phyloP scores from a whole-genome alignment of 2,797 vertebrate species.

The Tenualosa ilisha region DNA sequence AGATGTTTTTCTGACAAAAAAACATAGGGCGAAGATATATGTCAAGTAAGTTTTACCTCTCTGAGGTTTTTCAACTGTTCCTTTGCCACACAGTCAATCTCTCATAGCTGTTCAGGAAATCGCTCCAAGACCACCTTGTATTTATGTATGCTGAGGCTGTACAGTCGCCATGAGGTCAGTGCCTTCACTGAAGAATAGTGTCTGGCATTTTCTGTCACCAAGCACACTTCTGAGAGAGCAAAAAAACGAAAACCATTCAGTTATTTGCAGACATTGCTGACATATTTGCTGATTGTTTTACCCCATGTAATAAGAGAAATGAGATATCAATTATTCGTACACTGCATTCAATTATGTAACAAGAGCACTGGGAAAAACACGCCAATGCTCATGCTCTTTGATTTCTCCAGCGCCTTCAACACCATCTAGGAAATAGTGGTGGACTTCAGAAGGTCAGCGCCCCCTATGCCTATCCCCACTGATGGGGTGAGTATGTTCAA shows the following conservation, averaged over 20 bases:
- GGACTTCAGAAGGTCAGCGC: too few species aligned
- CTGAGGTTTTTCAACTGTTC: not conserved
- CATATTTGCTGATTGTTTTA: not conserved
- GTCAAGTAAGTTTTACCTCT: not conserved
- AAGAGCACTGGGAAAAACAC: too few species aligned
- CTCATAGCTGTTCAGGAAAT: not conserved
- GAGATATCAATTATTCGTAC: not conserved
- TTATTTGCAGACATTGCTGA: not conserved
- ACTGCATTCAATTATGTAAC: not conserved
- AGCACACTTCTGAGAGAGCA: constrained; percentile 34
- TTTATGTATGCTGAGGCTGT: constrained; percentile 42
- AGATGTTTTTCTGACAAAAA: too few species aligned
- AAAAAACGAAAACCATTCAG: not conserved
- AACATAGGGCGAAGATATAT: not conserved
- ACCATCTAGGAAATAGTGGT: too few species aligned
- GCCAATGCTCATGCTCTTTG: too few species aligned
- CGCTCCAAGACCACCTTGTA: constrained; percentile 32
- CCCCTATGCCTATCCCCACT: too few species aligned
- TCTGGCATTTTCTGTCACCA: constrained; percentile 42
- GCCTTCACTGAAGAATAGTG: constrained; percentile 43
- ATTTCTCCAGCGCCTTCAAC: too few species aligned
- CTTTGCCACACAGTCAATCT: constrained; percentile 25
- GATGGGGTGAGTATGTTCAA: too few species aligned
- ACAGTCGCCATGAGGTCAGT: constrained; percentile 45
- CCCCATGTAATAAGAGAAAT: not conserved